Conservation (phyloP, 1,140 invertebrate genomes). For the Aphelinus certus region DNA sequence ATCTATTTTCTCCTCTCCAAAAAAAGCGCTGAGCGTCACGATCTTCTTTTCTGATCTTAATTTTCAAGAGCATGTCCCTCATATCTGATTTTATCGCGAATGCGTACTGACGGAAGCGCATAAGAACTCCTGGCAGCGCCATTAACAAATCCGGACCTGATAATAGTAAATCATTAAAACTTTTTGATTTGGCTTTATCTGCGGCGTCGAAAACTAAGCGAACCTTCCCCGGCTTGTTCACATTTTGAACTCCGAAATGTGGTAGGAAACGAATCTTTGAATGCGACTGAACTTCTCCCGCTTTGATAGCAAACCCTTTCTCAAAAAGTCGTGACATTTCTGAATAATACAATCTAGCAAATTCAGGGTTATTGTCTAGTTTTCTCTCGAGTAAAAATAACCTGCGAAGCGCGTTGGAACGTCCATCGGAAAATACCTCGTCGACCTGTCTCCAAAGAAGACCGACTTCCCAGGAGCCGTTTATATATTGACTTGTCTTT, state of each 20-base stretch:
- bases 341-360: not conserved
- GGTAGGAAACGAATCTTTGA: not conserved
- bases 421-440: not conserved
- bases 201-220: constrained; percentile 7
- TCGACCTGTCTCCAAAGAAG: constrained; percentile 31
- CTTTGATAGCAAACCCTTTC: not conserved
- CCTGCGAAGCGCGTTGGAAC: not conserved
- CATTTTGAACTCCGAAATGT: constrained; percentile 2
- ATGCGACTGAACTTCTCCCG: not conserved
- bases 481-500: not conserved
- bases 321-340: not conserved
- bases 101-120: constrained; percentile 38
- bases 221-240: not conserved
- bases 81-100: constrained; percentile 43
- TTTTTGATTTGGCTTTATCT: not conserved
- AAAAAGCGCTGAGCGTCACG: no score
- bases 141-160: not conserved
- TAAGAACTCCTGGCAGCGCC: not conserved
- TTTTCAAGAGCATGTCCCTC: not conserved
- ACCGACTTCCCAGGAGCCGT: constrained; percentile 35
- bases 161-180: not conserved
- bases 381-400: not conserved
- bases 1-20: no score
- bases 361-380: not conserved
- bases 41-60: no score